Percentiles rank a stretch among this genome's conserved stretches.
Conservation (phyloP, 2,113 vertebrate genomes). For the Oenanthe melanoleuca region DNA sequence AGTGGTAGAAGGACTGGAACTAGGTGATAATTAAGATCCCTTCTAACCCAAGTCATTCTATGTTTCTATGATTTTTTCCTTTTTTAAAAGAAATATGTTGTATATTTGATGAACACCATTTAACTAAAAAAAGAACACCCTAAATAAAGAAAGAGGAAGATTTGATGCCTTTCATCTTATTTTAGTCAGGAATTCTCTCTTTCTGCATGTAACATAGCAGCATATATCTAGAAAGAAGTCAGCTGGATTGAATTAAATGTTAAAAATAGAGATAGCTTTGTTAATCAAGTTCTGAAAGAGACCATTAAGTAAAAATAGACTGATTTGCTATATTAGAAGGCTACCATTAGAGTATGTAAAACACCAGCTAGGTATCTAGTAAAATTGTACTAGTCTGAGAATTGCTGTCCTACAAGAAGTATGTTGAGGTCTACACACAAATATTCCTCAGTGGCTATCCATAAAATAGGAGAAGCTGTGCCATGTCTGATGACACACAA, state of each 20-base stretch:
- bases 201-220: neutral
- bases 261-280: slow-evolving; percentile 8
- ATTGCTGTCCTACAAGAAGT: neutral
- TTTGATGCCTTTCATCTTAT: neutral
- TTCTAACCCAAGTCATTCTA: neutral
- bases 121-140: neutral
- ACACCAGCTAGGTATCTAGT: neutral
- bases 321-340: neutral
- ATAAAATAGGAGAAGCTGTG: neutral
- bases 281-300: neutral
- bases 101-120: neutral
- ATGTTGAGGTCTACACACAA: neutral
- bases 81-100: neutral
- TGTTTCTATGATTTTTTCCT: neutral
- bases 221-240: neutral
- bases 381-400: neutral
- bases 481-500: neutral
- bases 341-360: neutral
- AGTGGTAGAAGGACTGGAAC: neutral
- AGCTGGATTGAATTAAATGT: neutral
- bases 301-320: neutral
- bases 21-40: neutral
- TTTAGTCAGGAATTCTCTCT: neutral
- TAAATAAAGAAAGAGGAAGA: neutral
- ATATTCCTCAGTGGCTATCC: neutral